These are phyloP conservation scores for Chionomys nivalis DNA, from an alignment of 2,113 vertebrate species.

Conservation along the genomic window DNA sequence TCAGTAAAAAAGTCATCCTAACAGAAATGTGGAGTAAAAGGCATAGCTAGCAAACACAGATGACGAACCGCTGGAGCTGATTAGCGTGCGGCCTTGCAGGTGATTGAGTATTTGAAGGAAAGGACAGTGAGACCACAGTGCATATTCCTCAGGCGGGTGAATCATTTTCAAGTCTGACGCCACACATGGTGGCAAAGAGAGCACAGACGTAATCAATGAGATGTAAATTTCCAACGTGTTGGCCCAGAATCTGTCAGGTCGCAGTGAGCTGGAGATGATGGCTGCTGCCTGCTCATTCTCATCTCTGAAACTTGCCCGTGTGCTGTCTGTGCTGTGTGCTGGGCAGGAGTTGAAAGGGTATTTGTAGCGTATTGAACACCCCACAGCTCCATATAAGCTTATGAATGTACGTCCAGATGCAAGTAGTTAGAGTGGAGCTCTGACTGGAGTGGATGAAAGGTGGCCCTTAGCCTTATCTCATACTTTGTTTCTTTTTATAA, in stretches of 20 bases:
- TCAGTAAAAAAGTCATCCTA: neutral
- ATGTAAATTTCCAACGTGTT: neutral
- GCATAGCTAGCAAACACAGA: neutral
- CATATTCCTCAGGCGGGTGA: neutral
- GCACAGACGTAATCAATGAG: neutral
- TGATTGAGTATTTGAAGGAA: neutral
- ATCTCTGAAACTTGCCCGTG: accelerated
- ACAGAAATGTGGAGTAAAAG: neutral
- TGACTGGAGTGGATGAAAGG: neutral
- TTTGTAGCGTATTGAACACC: neutral
- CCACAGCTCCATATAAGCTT: neutral
- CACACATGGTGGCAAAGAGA: neutral
- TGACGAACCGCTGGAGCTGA: neutral
- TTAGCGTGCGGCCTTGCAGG: neutral
- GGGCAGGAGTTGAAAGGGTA: neutral
- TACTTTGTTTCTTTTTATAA: neutral
- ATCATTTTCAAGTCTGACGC: neutral
- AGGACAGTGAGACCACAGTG: neutral
- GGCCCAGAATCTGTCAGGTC: neutral
- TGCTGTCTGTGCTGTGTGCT: neutral
- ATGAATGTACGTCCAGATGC: neutral
- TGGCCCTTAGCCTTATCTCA: neutral
- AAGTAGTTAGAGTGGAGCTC: neutral
- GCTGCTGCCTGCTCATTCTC: neutral
- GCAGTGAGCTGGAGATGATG: neutral